Base-by-base conservation (phyloP, 1,140 invertebrate genomes). In the Drosophila subobscura region DNA sequence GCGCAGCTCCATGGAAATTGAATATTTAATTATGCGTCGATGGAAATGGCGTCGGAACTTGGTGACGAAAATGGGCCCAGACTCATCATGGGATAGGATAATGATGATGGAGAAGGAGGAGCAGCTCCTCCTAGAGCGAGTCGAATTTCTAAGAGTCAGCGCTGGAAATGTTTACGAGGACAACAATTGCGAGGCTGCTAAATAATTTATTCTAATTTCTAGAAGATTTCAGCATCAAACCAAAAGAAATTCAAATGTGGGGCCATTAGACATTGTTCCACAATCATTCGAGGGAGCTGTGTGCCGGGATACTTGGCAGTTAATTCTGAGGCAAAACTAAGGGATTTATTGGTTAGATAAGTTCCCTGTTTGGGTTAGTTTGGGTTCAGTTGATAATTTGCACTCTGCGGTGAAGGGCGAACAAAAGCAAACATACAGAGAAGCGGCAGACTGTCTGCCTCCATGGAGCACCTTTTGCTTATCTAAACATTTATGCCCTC, bases 161-260 rank as follows among this genome's bases (percentile, higher is more conserved):
- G 45, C 46, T 51, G 72, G 58, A 4, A 37, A 71, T 67, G 66
- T 64, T 72, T 67, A 64, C 41, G 46, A 50, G 54, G 57, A 49
- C 56, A 67, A 61, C 37, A 78, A 56, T 49, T 55, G 68, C 70
- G 59, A 77, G 75, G 50, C 73, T 80, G 77, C 51, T 71, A 74
- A 86, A 85, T 85, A 81, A 86, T 86, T 86, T 77, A 86, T 86
- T 80, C 60, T 77, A 80, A 86, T 80, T 85, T 74, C 64, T 40
- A 47, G 51, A 56, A 64, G 80, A 86, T 86, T 85, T 77, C 42
- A 52, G 4, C 52, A 60, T 40, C 61, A 77, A 58, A 20, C 16
- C 16, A 20, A 20, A 54, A 33, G 49, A 75, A 75, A 67, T n/a
- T n/a, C n/a, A n/a, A n/a, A n/a, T n/a, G n/a, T n/a, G n/a, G n/a